These are phyloP conservation scores for Lucilia sericata DNA, from an alignment of 1,140 invertebrate genomes.

Conservation along the genomic window DNA sequence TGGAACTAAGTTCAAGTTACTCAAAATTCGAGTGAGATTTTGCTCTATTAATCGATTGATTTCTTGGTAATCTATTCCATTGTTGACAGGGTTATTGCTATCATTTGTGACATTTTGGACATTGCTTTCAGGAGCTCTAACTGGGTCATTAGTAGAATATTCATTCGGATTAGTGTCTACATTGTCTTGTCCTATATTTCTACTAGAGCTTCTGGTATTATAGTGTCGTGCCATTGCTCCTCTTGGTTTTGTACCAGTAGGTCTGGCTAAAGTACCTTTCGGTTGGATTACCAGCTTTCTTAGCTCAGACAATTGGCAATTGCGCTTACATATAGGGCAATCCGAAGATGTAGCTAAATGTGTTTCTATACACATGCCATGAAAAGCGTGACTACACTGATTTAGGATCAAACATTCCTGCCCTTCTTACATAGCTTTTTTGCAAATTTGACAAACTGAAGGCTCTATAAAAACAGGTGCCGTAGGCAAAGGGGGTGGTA, in stretches of 20 bases:
- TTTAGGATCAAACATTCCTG: not conserved
- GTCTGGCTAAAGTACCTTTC: not conserved
- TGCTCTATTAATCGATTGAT: too few relatives aligned
- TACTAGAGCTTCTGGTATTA: not conserved
- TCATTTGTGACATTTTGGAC: too few relatives aligned
- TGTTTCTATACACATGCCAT: not conserved
- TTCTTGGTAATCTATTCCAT: too few relatives aligned
- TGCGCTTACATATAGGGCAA: not conserved
- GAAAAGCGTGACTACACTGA: not conserved
- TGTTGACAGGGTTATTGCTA: too few relatives aligned
- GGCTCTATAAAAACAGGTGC: not conserved
- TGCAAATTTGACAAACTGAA: not conserved
- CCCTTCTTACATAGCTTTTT: not conserved
- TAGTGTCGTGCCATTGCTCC: not conserved
- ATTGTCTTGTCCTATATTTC: not conserved
- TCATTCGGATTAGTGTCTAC: too few relatives aligned
- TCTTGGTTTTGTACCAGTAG: not conserved
- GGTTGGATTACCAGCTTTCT: not conserved
- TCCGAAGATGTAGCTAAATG: too few relatives aligned
- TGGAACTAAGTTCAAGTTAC: too few relatives aligned
- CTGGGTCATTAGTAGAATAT: too few relatives aligned
- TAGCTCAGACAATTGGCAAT: not conserved
- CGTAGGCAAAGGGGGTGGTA: not conserved
- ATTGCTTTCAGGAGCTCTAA: too few relatives aligned
- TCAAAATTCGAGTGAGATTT: too few relatives aligned